Percentiles rank a stretch among this genome's conserved stretches.
These are phyloP conservation scores for Lycorma delicatula DNA, from an alignment of 1,140 invertebrate genomes.

Conservation along the genomic window DNA sequence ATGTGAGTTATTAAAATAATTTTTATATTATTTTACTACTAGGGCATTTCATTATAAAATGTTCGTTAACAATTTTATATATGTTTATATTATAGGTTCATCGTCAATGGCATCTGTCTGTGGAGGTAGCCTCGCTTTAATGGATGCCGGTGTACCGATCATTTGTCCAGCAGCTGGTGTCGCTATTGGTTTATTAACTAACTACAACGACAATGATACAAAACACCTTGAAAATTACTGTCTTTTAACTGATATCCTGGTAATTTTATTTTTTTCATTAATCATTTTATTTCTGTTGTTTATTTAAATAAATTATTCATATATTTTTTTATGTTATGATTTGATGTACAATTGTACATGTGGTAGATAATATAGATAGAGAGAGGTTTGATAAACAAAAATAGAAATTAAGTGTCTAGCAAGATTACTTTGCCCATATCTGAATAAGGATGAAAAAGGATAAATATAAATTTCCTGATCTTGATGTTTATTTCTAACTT, in stretches of 20 bases:
- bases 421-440: too few species aligned
- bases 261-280: slow-evolving; percentile 37
- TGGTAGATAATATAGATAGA: too few species aligned
- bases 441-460: too few species aligned
- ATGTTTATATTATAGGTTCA: slow-evolving; percentile 54
- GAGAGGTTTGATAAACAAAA: too few species aligned
- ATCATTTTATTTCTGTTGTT: too few species aligned
- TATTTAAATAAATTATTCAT: too few species aligned
- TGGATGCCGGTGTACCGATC: slow-evolving; percentile 91
- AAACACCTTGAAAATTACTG: slow-evolving; percentile 65
- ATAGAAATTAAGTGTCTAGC: too few species aligned
- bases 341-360: too few species aligned
- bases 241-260: slow-evolving; percentile 87
- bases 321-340: too few species aligned
- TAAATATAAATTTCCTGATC: too few species aligned
- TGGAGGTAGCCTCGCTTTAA: slow-evolving; percentile 86
- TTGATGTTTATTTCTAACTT: too few species aligned
- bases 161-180: slow-evolving; percentile 80
- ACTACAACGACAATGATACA: slow-evolving; percentile 43
- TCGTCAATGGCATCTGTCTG: slow-evolving; percentile 98
- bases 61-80: slow-evolving; percentile 4
- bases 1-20: background rate
- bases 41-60: slow-evolving; percentile 4
- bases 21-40: slow-evolving; percentile 2
- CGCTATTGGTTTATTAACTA: slow-evolving; percentile 80